These are phyloP conservation scores for Galerucella calmariensis DNA, from an alignment of 2,888 invertebrate genomes.

Conservation along the genomic window DNA sequence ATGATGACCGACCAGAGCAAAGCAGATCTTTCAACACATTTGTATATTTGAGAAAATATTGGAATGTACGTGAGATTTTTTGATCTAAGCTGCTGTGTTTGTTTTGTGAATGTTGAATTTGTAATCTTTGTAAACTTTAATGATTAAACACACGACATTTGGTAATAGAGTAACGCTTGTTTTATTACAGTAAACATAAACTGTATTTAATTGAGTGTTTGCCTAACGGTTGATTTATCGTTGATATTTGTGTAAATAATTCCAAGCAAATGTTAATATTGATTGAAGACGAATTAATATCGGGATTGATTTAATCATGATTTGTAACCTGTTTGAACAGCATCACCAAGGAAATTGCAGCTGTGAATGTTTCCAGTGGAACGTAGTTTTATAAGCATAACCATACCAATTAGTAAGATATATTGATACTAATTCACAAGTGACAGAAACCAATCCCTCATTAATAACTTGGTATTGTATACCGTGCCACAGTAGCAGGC, in stretches of 20 bases:
- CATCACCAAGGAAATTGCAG: background rate
- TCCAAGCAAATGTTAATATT: background rate
- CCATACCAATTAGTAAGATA: background rate
- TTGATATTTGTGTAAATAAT: background rate
- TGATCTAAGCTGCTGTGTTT: too few relatives aligned
- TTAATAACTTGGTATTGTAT: background rate
- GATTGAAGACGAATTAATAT: constrained; percentile 1
- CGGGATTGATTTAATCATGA: background rate
- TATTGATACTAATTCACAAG: background rate
- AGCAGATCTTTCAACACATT: too few relatives aligned
- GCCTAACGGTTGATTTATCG: background rate
- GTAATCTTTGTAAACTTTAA: too few relatives aligned
- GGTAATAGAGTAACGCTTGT: background rate
- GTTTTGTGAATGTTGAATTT: too few relatives aligned
- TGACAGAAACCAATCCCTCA: background rate
- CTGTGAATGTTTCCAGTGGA: background rate
- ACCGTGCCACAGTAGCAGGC: background rate
- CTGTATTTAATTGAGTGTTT: background rate
- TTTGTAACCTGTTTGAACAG: background rate
- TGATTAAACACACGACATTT: too few relatives aligned
- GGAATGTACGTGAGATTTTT: too few relatives aligned
- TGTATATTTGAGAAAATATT: too few relatives aligned
- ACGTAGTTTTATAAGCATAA: background rate
- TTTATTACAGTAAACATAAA: background rate
- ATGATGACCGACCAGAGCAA: too few relatives aligned